These are phyloP conservation scores for Syndactyla subalaris DNA, from an alignment of 2,797 vertebrate species.

Conservation along the genomic window DNA sequence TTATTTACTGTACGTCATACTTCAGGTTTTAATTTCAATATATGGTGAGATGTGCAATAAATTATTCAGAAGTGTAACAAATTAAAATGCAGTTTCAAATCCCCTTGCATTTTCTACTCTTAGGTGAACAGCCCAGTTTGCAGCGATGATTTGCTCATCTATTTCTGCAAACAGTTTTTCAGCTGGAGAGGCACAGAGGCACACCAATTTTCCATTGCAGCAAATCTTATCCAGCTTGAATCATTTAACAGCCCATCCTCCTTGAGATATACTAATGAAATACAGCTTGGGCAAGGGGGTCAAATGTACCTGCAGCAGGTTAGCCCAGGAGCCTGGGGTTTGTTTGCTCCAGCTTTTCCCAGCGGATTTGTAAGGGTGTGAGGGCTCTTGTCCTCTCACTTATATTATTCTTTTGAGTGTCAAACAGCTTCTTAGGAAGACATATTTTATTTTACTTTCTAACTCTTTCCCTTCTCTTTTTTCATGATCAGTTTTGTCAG, in stretches of 20 bases:
- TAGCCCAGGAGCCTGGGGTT: not conserved
- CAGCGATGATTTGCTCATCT: not conserved
- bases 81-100: conserved; percentile 72
- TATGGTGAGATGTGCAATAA: conserved; percentile 75
- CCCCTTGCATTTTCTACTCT: conserved; percentile 37
- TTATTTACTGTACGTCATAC: conserved; percentile 81
- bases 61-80: conserved; percentile 78
- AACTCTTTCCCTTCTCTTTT: not conserved
- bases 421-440: not conserved
- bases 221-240: conserved; percentile 69
- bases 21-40: conserved; percentile 83
- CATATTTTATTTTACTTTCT: not conserved
- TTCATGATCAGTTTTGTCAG: not conserved
- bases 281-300: conserved; percentile 61
- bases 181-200: not conserved
- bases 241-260: conserved; percentile 72
- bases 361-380: not conserved
- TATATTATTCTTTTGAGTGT: not conserved
- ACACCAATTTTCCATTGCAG: conserved; percentile 50
- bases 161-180: not conserved
- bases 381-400: not conserved
- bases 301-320: conserved; percentile 56
- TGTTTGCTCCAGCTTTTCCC: not conserved
- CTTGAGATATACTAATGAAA: conserved; percentile 55
- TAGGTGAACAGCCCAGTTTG: conserved; percentile 21